Percentiles rank a stretch among this genome's conserved stretches.
phyloP scores from a whole-genome alignment of 2,113 vertebrate species.

The Suricata suricatta region DNA sequence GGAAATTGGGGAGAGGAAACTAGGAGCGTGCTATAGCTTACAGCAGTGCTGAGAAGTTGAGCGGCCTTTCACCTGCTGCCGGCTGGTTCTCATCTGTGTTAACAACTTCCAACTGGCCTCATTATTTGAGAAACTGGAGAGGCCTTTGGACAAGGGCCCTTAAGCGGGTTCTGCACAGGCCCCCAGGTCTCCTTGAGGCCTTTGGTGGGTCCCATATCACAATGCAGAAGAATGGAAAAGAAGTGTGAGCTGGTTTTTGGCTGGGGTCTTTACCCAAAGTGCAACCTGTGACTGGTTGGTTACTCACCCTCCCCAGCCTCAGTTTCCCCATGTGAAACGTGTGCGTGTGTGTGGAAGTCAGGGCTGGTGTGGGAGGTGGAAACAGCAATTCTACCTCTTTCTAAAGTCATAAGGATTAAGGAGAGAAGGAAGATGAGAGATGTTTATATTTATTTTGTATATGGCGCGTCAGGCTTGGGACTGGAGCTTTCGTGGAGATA shows the following conservation, averaged over 20 bases:
- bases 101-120: slow-evolving; percentile 68
- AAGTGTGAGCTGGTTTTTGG: not conserved
- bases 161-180: not conserved
- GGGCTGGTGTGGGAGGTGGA: not conserved
- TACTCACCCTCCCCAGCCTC: not conserved
- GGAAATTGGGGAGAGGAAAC: not conserved
- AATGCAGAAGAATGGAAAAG: not conserved
- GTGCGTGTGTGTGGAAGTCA: not conserved
- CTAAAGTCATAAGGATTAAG: not conserved
- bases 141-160: not conserved
- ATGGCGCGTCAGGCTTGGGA: not conserved
- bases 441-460: not conserved
- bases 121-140: slow-evolving; percentile 56
- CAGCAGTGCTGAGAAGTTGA: slow-evolving; percentile 58
- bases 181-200: not conserved
- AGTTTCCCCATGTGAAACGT: not conserved
- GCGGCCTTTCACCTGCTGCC: slow-evolving; percentile 60
- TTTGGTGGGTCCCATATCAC: too few species aligned
- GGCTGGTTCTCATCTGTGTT: slow-evolving; percentile 69
- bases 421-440: not conserved
- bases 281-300: not conserved
- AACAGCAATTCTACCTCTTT: not conserved
- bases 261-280: not conserved
- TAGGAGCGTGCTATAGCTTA: not conserved
- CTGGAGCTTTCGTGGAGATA: not conserved